A percentile compares a stretch with the other conserved stretches of the same genome.
phyloP scores from a whole-genome alignment of 2,113 vertebrate species.

The Pterocles gutturalis region DNA sequence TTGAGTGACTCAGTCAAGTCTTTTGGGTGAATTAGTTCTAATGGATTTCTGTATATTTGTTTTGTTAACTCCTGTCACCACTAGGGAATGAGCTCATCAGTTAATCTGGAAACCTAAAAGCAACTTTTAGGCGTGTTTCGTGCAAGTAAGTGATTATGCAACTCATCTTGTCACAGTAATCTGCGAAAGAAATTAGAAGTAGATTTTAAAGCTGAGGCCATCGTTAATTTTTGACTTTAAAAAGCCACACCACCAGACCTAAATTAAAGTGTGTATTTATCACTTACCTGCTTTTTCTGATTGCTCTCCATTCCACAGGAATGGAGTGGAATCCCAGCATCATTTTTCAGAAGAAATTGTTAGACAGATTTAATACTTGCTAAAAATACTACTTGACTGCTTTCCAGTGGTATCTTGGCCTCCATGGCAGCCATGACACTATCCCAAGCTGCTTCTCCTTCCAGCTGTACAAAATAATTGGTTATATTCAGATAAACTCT shows the following conservation, averaged over 20 bases:
- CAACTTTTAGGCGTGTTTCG: background rate
- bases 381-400: background rate
- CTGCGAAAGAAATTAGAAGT: background rate
- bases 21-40: conserved; percentile 35
- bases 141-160: background rate
- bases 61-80: background rate
- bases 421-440: background rate
- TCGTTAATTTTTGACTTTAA: background rate
- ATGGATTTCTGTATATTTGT: conserved; percentile 57
- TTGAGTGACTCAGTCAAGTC: conserved; percentile 29
- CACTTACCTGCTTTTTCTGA: background rate
- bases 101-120: conserved; percentile 14
- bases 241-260: background rate
- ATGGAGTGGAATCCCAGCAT: background rate
- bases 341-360: background rate
- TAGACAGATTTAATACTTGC: background rate
- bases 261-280: background rate
- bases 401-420: background rate
- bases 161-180: background rate
- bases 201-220: background rate
- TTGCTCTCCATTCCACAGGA: background rate
- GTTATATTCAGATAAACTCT: background rate
- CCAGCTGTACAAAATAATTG: background rate
- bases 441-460: background rate
- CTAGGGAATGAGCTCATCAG: conserved; percentile 29